Evolutionary conservation across 2,113 vertebrate species (phyloP), one percentile per base, ranked within the genome.

Genomic region (Malurus cyaneus): DNA sequence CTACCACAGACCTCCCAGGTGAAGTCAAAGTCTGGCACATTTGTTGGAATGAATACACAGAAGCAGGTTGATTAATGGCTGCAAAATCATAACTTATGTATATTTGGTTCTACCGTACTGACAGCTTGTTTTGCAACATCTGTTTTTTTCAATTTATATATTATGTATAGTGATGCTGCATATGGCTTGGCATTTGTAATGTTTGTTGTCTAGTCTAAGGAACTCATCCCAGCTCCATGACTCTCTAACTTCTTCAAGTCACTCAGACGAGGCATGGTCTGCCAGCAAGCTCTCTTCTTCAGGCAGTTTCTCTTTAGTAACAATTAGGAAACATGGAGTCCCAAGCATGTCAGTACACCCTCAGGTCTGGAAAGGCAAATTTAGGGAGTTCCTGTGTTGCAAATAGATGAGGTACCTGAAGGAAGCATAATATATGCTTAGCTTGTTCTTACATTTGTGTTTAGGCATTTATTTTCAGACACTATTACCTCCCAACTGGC

Each of bases 281-380:
- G 57, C 7, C 81, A 79, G 49, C 3, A 7, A 4, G 36, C 41
- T 65, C 31, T 67, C 15, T 32, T 46, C 60, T 78, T 84, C 65
- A 56, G 32, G 60, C 16, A 11, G 16, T 26, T 1, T 1, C 5
- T 1, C 36, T 62, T 29, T 0, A 0, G 9, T 42, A 81, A 66
- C 60, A 61, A 32, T 6, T 25, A 7, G 32, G 24, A 44, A 84
- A 67, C 1, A 0, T 1, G 3, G 21, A 50, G 6, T 14, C 49
- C 49, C 59, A 56, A 69, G 71, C 16, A 32, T 41, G 46, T 36
- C 44, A 31, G 18, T 25, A 71, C 17, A 14, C 41, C 17, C 23
- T 17, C 21, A 36, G 28, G 26, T 69, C 59, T 83, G 74, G 20
- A 92, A 93, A 86, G 16, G 14, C 23, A 61, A 46, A 80, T 50